Percentiles rank a stretch among this genome's conserved stretches.
Conservation (phyloP, 2,113 vertebrate genomes). For the Plecturocebus donacophilus region DNA sequence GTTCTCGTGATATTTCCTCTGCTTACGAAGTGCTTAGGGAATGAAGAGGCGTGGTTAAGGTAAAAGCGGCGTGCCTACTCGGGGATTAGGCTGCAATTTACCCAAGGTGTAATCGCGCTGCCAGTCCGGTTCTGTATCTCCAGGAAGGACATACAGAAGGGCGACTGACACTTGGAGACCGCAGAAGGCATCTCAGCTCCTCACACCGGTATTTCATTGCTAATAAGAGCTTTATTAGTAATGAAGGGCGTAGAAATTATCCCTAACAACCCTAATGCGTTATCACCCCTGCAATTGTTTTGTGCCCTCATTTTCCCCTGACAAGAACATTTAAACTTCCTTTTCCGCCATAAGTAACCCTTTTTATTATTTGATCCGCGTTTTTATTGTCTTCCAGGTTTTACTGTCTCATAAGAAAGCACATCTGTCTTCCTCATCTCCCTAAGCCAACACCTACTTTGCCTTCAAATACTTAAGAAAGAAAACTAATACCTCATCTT, state of each 20-base stretch:
- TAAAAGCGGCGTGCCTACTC: not conserved
- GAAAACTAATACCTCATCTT: not conserved
- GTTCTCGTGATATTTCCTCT: slow-evolving; percentile 57
- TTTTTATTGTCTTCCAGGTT: not conserved
- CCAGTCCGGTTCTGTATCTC: rapidly evolving
- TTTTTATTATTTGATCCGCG: not conserved
- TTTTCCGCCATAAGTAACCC: not conserved
- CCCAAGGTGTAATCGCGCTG: not conserved
- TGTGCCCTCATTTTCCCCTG: not conserved
- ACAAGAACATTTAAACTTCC: not conserved
- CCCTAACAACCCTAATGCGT: not conserved
- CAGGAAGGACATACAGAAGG: too few relatives aligned
- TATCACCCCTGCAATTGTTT: not conserved
- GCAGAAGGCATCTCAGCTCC: not conserved
- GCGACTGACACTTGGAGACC: rapidly evolving
- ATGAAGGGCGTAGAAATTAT: not conserved
- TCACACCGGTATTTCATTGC: too few relatives aligned
- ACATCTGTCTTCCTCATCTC: not conserved
- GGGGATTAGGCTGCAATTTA: rapidly evolving
- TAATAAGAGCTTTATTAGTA: not conserved
- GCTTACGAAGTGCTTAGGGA: rapidly evolving
- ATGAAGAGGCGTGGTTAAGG: not conserved
- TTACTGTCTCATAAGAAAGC: not conserved
- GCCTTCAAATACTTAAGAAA: not conserved
- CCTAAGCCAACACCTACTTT: not conserved